A percentile compares a stretch with the other conserved stretches of the same genome.
Evolutionary conservation across 2,797 vertebrate genomes (phyloP).

Genomic region (Staurois parvus): DNA sequence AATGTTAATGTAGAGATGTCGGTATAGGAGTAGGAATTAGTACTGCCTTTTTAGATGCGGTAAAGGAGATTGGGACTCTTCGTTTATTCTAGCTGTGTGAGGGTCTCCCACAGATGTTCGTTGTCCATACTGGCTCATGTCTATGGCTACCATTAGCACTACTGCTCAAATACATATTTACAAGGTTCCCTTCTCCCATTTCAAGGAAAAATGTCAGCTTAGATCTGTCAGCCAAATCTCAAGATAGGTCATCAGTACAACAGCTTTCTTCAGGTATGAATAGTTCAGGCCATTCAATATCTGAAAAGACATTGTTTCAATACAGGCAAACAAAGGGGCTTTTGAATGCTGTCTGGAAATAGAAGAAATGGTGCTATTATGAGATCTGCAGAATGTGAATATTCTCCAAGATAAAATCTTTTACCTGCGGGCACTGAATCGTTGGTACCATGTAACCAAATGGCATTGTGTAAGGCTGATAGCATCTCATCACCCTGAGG

Average conservation of each 20-base stretch:
- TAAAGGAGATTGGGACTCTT: too few relatives aligned
- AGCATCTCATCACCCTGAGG: slow-evolving; percentile 71
- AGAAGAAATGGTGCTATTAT: not conserved
- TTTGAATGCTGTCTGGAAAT: not conserved
- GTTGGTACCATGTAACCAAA: slow-evolving; percentile 58
- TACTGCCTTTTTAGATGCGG: too few relatives aligned
- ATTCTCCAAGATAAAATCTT: slow-evolving; percentile 51
- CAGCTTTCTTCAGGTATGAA: not conserved
- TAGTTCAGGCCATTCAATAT: not conserved
- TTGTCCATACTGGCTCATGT: too few relatives aligned
- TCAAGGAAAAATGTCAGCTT: not conserved
- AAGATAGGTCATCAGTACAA: slow-evolving; percentile 3
- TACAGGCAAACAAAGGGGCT: slow-evolving; percentile 28
- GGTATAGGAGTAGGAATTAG: too few relatives aligned
- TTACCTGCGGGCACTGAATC: slow-evolving; percentile 66
- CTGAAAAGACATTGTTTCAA: slow-evolving; percentile 38
- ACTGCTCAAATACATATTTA: too few relatives aligned
- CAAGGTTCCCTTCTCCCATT: too few relatives aligned
- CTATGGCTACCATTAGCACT: too few relatives aligned
- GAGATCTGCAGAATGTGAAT: not conserved
- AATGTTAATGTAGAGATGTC: too few relatives aligned
- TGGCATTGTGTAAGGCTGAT: slow-evolving; percentile 71
- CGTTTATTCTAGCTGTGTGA: too few relatives aligned
- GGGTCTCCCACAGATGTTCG: too few relatives aligned
- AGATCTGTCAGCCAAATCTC: slow-evolving; percentile 7